Percentiles rank a stretch among this genome's conserved stretches.
Evolutionary conservation across 2,113 vertebrate species (phyloP).

Genomic region (Myanophis thanlyinensis): DNA sequence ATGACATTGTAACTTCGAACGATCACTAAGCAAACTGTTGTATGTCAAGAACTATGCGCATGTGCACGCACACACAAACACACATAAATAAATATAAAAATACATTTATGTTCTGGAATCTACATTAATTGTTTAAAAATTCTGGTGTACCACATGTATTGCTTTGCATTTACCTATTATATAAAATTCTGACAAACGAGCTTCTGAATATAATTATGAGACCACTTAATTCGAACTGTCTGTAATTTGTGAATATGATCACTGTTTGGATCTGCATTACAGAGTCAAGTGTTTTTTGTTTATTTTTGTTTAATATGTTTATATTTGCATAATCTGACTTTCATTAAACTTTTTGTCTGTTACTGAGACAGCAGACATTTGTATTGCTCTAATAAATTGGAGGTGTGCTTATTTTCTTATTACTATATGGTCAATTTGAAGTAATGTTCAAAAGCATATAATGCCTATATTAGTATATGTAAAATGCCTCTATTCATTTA

Average conservation of each 20-base stretch:
- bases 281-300: neutral
- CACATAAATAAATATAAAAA: too few relatives aligned
- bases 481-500: neutral
- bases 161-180: neutral
- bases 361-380: neutral
- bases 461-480: neutral
- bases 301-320: neutral
- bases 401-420: neutral
- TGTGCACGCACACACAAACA: too few relatives aligned
- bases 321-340: neutral
- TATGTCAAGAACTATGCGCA: too few relatives aligned
- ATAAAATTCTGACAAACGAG: neutral
- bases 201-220: neutral
- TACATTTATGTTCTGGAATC: neutral
- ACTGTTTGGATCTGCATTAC: neutral
- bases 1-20: too few relatives aligned
- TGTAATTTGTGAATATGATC: neutral
- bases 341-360: neutral
- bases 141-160: neutral
- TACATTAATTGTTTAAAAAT: neutral
- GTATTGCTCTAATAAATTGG: neutral
- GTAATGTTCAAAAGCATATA: neutral
- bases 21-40: too few relatives aligned
- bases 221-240: neutral
- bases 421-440: slow-evolving; percentile 2